phyloP scores from a whole-genome alignment of 2,113 vertebrate genomes.

The Passer domesticus region DNA sequence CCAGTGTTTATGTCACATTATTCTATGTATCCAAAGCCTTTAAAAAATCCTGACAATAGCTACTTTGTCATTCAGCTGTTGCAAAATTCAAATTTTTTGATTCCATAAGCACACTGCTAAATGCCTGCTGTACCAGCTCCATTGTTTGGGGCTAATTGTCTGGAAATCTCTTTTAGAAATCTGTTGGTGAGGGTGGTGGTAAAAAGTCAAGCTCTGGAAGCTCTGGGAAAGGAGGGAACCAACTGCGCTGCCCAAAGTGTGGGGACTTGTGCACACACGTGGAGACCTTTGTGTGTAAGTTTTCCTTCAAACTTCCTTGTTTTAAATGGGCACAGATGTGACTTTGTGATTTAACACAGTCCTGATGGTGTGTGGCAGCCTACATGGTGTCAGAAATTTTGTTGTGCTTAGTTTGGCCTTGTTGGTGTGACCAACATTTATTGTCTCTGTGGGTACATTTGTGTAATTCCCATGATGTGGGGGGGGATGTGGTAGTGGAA shows the following conservation, averaged over 20 bases:
- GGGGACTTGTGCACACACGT: constrained; percentile 95
- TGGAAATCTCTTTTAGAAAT: constrained; percentile 78
- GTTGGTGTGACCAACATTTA: rapidly evolving
- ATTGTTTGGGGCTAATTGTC: constrained; percentile 9
- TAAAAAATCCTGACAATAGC: neutral
- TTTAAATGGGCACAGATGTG: neutral
- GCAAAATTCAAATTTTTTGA: neutral
- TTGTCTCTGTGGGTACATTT: neutral
- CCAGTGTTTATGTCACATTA: neutral
- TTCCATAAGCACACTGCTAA: neutral
- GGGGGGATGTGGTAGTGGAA: neutral
- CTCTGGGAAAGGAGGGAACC: constrained; percentile 92
- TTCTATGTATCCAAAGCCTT: neutral
- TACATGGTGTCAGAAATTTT: neutral
- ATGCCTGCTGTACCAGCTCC: neutral
- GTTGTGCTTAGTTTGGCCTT: neutral
- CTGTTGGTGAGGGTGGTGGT: constrained; percentile 77
- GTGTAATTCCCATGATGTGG: neutral
- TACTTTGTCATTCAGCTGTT: neutral
- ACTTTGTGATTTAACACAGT: neutral
- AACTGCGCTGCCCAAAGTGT: constrained; percentile 95
- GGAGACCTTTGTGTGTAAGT: constrained; percentile 98
- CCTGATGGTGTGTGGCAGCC: neutral
- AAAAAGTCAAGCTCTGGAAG: constrained; percentile 86
- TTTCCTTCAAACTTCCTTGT: neutral